Evolutionary conservation across 2,113 vertebrate genomes (phyloP).

Genomic region (Pionites leucogaster): DNA sequence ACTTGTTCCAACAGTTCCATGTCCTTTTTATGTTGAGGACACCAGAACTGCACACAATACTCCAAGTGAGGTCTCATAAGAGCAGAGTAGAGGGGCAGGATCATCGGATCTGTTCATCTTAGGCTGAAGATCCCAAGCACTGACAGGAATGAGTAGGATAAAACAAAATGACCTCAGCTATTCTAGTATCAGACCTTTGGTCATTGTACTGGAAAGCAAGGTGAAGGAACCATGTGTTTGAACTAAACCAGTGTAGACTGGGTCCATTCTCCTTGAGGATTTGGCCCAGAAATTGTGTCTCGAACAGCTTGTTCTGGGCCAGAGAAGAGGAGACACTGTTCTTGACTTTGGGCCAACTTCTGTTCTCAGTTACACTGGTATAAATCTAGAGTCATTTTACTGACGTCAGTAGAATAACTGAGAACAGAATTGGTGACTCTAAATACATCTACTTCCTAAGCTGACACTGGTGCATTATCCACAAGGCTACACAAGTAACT

Average conservation of each 20-base stretch:
- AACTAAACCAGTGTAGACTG: not conserved
- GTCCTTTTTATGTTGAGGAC: no score
- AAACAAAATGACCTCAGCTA: not conserved
- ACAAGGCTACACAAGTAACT: slow-evolving; percentile 1
- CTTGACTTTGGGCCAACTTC: slow-evolving; percentile 44
- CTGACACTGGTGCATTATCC: not conserved
- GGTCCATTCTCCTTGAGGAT: not conserved
- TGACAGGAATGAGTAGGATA: not conserved
- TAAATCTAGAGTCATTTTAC: slow-evolving; percentile 54
- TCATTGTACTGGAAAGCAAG: not conserved
- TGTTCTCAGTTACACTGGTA: slow-evolving; percentile 54
- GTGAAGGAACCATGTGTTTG: not conserved
- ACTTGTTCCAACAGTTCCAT: no score
- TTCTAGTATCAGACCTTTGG: not conserved
- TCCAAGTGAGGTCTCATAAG: no score
- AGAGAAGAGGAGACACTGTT: slow-evolving; percentile 35
- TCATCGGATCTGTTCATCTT: not conserved
- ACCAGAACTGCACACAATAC: no score
- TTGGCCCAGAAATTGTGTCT: not conserved
- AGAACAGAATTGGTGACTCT: slow-evolving; percentile 52
- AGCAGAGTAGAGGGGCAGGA: not conserved
- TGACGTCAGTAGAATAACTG: slow-evolving; percentile 54
- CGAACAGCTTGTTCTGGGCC: slow-evolving; percentile 8
- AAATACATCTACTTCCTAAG: slow-evolving; percentile 2
- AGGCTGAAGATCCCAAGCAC: not conserved